Conservation (phyloP, 2,113 vertebrate species). For the Synchiropus splendidus region DNA sequence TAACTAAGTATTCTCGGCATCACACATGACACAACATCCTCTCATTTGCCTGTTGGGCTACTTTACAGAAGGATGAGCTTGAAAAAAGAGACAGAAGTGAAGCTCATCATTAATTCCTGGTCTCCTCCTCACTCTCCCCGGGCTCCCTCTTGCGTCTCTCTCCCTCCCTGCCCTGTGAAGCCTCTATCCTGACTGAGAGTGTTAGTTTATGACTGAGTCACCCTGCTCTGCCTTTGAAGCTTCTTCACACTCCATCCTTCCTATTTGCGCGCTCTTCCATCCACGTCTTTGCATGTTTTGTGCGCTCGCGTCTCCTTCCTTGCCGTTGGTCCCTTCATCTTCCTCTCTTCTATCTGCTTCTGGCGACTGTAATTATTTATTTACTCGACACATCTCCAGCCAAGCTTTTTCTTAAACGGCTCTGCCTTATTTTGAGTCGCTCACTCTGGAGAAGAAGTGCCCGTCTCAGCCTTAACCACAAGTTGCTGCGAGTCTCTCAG, state of each 20-base stretch:
- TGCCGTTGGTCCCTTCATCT: constrained; percentile 10
- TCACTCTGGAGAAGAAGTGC: constrained; percentile 24
- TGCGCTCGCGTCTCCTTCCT: constrained; percentile 18
- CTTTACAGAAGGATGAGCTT: constrained; percentile 25
- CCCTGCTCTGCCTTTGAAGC: constrained; percentile 40
- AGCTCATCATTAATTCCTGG: constrained; percentile 30
- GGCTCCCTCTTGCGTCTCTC: constrained; percentile 18
- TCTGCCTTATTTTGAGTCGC: constrained; percentile 47
- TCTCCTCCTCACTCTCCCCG: constrained; percentile 27
- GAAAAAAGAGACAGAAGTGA: constrained; percentile 3
- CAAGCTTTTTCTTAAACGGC: constrained; percentile 48
- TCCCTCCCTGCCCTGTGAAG: constrained; percentile 26
- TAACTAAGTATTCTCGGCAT: constrained; percentile 23
- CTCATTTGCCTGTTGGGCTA: constrained; percentile 11
- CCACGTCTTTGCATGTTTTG: constrained; percentile 3
- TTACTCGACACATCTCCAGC: constrained; percentile 29
- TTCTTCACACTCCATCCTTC: constrained; percentile 26
- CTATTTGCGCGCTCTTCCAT: constrained; percentile 18
- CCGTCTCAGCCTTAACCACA: constrained; percentile 9
- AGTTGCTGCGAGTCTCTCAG: constrained; percentile 15
- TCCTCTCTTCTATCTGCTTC: constrained; percentile 27
- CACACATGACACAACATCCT: constrained; percentile 27
- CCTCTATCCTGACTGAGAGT: constrained; percentile 45
- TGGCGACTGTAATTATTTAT: constrained; percentile 49
- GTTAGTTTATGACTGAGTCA: constrained; percentile 57